Base-by-base conservation (phyloP, 2,888 invertebrate genomes). In the Timema cristinae region DNA sequence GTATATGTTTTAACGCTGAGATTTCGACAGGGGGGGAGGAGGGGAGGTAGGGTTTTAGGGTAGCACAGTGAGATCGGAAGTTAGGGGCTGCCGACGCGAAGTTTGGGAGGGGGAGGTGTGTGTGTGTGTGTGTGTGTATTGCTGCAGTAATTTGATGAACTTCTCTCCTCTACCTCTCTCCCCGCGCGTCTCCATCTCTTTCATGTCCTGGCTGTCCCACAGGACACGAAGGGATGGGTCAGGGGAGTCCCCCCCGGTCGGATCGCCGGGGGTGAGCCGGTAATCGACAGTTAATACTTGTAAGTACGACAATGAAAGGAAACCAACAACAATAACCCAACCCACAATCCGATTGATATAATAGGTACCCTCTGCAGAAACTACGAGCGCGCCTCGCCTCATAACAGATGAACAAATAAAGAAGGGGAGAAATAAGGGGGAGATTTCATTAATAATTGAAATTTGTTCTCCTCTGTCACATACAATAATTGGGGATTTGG, bases 71-170 rank as follows among this genome's bases (percentile, higher is more conserved):
- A 8, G 32, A 63, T 63, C 47, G 59, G 63, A 47, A 8, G 9
- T 32, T 32, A 63, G 63, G 63, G 63, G 63, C 16, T 32, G 11
- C 32, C 10, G 0, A 48, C n/a, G 63, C 9, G 63, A 15, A n/a
- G 63, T 32, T 32, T 32, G 32, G 70, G 52, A 13, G 32, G 48
- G 67, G 52, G 68, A 59, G 59, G 67, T 63, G 50, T 67, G 67
- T 73, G 32, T 32, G 4, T 32, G 32, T 32, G 32, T 32, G 32
- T 32, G 32, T 32, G 32, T 32, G 72, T 71, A 73, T 73, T 74
- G 73, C 70, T 71, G 73, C 68, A 71, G 74, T 74, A 74, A 74
- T 74, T 74, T 74, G 73, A 74, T 74, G 74, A 74, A 73, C 32
- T 67, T 71, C 72, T 63, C 47, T 63, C 63, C 63, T 48, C 63